Conservation (phyloP, 2,888 invertebrate species). For the Ernsta delagoae region DNA sequence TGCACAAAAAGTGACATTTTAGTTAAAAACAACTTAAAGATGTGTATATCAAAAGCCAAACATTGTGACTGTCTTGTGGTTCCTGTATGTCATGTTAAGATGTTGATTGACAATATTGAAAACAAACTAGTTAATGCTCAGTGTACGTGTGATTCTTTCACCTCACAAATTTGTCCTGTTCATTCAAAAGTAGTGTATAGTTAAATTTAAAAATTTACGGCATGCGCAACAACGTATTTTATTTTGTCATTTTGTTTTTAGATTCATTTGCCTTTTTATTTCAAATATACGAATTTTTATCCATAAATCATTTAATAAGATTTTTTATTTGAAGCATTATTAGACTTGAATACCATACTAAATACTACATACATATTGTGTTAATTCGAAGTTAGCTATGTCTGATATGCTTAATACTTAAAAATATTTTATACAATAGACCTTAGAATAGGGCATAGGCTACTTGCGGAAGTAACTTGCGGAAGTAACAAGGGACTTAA, state of each 20-base stretch:
- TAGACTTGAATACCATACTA: too few relatives aligned
- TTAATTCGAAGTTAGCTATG: too few relatives aligned
- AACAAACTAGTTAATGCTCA: slow-evolving; percentile 60
- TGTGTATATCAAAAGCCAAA: slow-evolving; percentile 41
- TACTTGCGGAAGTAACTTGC: too few relatives aligned
- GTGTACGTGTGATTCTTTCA: slow-evolving; percentile 71
- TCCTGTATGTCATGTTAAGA: slow-evolving; percentile 76
- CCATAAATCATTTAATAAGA: background rate
- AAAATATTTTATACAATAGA: too few relatives aligned
- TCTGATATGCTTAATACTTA: too few relatives aligned
- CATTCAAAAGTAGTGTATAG: slow-evolving; percentile 53
- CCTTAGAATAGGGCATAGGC: too few relatives aligned
- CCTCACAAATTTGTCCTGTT: slow-evolving; percentile 65
- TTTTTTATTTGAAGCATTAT: too few relatives aligned
- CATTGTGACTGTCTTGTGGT: slow-evolving; percentile 68
- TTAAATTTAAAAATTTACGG: background rate
- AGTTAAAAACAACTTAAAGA: slow-evolving; percentile 34
- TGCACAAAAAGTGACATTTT: slow-evolving; percentile 39
- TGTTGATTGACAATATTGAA: slow-evolving; percentile 74
- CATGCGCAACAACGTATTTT: background rate
- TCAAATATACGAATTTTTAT: background rate
- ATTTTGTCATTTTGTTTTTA: background rate
- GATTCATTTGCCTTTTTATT: background rate
- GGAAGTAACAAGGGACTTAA: too few relatives aligned
- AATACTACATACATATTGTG: too few relatives aligned